Conservation (phyloP, 2,888 invertebrate genomes). For the Agelastica alni region DNA sequence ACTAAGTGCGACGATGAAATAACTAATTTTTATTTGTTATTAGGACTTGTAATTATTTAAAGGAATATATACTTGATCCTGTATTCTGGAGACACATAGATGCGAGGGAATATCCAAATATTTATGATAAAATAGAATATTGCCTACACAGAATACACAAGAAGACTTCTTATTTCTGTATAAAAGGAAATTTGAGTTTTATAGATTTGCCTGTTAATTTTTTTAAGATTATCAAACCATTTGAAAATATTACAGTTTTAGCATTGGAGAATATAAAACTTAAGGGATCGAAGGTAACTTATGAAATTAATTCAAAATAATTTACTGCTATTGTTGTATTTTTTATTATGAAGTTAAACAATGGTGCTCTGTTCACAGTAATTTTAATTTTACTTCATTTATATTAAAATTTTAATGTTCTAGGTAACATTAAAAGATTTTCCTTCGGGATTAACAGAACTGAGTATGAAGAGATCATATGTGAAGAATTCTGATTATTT, state of each 20-base stretch:
- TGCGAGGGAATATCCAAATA: constrained; percentile 44
- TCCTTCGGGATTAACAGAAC: constrained; percentile 64
- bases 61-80: constrained; percentile 44
- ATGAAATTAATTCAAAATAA: background rate
- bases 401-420: too few relatives aligned
- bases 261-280: constrained; percentile 51
- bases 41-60: constrained; percentile 46
- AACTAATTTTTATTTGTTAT: background rate
- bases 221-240: constrained; percentile 29
- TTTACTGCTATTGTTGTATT: too few relatives aligned
- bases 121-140: constrained; percentile 44
- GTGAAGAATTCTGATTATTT: constrained; percentile 44
- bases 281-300: constrained; percentile 42
- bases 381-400: too few relatives aligned
- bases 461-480: constrained; percentile 62
- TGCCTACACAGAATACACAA: constrained; percentile 43
- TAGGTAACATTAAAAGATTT: constrained; percentile 69
- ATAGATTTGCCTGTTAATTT: constrained; percentile 30
- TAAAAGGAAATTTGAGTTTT: constrained; percentile 33
- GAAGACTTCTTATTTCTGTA: constrained; percentile 39
- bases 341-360: too few relatives aligned
- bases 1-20: background rate
- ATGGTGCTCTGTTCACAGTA: too few relatives aligned
- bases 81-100: constrained; percentile 49
- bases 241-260: constrained; percentile 45